phyloP scores from a whole-genome alignment of 2,797 vertebrate species.

The Channa striata region DNA sequence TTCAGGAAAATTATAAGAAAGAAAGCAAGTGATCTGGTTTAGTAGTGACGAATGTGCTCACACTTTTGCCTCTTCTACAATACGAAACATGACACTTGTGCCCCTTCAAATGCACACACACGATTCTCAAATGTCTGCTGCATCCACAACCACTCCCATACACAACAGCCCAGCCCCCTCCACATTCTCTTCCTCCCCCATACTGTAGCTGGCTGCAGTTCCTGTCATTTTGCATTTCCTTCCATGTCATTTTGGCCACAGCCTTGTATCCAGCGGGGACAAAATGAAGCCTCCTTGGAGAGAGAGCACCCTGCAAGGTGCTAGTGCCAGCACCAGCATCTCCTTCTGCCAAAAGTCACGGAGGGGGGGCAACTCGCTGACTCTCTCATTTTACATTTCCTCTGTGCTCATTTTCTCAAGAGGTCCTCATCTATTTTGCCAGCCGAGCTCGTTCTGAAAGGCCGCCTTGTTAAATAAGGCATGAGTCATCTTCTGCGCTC shows the following conservation, averaged over 20 bases:
- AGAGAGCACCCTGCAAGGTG: slow-evolving; percentile 51
- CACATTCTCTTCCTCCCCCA: background rate
- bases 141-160: slow-evolving; percentile 18
- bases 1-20: too few relatives aligned
- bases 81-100: background rate
- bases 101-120: background rate
- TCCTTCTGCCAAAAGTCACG: slow-evolving; percentile 46
- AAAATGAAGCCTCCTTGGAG: slow-evolving; percentile 62
- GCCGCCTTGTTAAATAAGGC: slow-evolving; percentile 69
- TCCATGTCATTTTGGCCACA: slow-evolving; percentile 56
- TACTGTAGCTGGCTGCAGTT: slow-evolving; percentile 27
- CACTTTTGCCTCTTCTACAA: slow-evolving; percentile 17
- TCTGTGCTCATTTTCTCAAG: slow-evolving; percentile 66
- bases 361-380: slow-evolving; percentile 39
- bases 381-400: slow-evolving; percentile 65
- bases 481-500: slow-evolving; percentile 62
- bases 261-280: slow-evolving; percentile 52
- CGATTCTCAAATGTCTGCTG: slow-evolving; percentile 17
- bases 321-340: slow-evolving; percentile 30
- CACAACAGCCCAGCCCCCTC: background rate
- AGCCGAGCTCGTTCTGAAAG: slow-evolving; percentile 49
- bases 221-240: slow-evolving; percentile 74
- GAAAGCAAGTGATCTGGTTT: too few relatives aligned
- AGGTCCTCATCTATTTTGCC: slow-evolving; percentile 58
- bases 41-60: background rate